A percentile compares a stretch with the other conserved stretches of the same genome.
phyloP scores from a whole-genome alignment of 2,113 vertebrate species.

The Callorhinus ursinus region DNA sequence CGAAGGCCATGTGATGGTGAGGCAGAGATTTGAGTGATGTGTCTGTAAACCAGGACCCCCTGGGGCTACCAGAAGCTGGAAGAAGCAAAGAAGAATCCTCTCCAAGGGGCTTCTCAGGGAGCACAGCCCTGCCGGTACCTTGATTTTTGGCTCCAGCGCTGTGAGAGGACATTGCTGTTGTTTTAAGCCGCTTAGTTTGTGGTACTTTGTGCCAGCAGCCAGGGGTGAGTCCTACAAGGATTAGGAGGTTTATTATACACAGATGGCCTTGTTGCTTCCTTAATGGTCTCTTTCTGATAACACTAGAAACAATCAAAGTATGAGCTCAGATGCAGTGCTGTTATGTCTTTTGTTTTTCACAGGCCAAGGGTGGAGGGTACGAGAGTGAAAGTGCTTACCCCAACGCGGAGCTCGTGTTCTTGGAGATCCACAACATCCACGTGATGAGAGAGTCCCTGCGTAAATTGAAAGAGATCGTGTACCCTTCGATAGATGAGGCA shows the following conservation, averaged over 20 bases:
- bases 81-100: not conserved
- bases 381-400: slow-evolving; percentile 95
- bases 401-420: slow-evolving; percentile 93
- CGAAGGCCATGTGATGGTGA: not conserved
- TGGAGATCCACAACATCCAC: slow-evolving; percentile 98
- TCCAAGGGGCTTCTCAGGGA: not conserved
- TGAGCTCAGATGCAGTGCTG: not conserved
- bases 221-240: not conserved
- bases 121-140: not conserved
- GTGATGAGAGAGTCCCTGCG: slow-evolving; percentile 98
- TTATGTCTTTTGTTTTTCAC: slow-evolving; percentile 20
- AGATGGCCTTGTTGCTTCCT: not conserved
- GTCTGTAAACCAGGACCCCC: not conserved
- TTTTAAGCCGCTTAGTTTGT: not conserved
- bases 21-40: not conserved
- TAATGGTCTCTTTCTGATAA: not conserved
- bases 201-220: not conserved
- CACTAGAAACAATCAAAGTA: not conserved
- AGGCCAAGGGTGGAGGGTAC: slow-evolving; percentile 97
- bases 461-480: slow-evolving; percentile 95
- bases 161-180: not conserved
- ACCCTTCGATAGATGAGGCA: slow-evolving; percentile 94
- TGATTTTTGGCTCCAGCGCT: not conserved
- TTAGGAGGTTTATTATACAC: not conserved
- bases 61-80: not conserved